These are phyloP conservation scores for Platycheirus albimanus DNA, from an alignment of 2,888 invertebrate species.

Conservation along the genomic window DNA sequence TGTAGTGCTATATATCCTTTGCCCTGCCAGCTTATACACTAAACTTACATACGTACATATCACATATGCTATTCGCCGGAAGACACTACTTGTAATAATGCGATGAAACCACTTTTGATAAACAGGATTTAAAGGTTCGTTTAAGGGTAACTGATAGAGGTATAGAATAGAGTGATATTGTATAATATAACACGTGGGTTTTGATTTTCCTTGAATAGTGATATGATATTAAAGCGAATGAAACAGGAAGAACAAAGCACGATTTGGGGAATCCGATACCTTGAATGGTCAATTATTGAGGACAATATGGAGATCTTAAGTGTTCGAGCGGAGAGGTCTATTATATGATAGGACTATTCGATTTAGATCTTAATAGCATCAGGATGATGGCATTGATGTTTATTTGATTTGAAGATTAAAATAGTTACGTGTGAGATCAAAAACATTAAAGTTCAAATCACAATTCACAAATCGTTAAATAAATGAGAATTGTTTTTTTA, in stretches of 20 bases:
- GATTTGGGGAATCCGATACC: neutral
- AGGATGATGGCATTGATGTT: slow-evolving; percentile 3
- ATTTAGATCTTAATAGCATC: neutral
- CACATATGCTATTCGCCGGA: neutral
- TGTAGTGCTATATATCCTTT: neutral
- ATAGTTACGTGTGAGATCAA: neutral
- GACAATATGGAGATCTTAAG: neutral
- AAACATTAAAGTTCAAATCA: no score
- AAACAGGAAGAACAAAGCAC: neutral
- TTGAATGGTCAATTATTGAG: neutral
- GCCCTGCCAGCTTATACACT: no score
- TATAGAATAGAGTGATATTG: neutral
- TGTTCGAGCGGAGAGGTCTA: no score
- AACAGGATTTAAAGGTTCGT: slow-evolving; percentile 11
- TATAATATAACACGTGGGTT: neutral
- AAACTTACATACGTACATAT: no score
- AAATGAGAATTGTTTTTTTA: no score
- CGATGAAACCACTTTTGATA: slow-evolving; percentile 13
- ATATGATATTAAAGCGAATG: neutral
- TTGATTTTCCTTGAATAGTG: slow-evolving; percentile 3
- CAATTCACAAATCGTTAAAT: no score
- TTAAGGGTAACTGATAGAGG: neutral
- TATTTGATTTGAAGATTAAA: neutral
- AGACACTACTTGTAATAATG: neutral
- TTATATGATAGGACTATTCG: no score